phyloP scores from a whole-genome alignment of 2,797 vertebrate genomes.

The Propithecus perrieri region DNA sequence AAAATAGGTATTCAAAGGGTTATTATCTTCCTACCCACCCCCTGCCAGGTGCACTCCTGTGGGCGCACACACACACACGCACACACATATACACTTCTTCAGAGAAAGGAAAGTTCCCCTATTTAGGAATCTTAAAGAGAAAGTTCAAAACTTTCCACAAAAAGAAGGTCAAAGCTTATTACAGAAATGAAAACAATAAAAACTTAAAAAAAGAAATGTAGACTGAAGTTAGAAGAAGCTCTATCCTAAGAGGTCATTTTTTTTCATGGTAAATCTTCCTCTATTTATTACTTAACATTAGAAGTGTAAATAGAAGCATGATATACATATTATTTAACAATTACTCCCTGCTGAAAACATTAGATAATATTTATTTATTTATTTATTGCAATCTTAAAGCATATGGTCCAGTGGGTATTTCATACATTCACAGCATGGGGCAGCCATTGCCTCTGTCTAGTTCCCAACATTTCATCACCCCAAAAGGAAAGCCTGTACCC shows the following conservation, averaged over 20 bases:
- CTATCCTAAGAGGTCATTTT: neutral
- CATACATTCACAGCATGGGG: rapidly evolving
- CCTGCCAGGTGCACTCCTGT: neutral
- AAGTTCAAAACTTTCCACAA: neutral
- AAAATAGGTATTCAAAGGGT: neutral
- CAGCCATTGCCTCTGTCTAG: neutral
- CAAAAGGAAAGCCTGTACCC: neutral
- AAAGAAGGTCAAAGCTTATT: neutral
- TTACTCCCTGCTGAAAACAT: neutral
- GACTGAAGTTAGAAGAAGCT: neutral
- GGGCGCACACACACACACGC: neutral
- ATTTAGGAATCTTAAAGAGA: neutral
- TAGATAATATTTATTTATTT: neutral
- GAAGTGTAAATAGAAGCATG: neutral
- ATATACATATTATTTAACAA: neutral
- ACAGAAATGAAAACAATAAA: neutral
- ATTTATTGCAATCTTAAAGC: neutral
- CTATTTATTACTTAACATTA: neutral
- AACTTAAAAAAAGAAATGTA: neutral
- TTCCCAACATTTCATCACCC: no score
- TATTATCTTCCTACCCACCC: neutral
- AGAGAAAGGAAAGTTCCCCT: neutral
- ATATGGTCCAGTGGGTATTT: rapidly evolving
- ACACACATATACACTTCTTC: neutral
- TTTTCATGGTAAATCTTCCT: neutral